These are phyloP conservation scores for Halichoerus grypus DNA, from an alignment of 2,113 vertebrate genomes.

Conservation along the genomic window DNA sequence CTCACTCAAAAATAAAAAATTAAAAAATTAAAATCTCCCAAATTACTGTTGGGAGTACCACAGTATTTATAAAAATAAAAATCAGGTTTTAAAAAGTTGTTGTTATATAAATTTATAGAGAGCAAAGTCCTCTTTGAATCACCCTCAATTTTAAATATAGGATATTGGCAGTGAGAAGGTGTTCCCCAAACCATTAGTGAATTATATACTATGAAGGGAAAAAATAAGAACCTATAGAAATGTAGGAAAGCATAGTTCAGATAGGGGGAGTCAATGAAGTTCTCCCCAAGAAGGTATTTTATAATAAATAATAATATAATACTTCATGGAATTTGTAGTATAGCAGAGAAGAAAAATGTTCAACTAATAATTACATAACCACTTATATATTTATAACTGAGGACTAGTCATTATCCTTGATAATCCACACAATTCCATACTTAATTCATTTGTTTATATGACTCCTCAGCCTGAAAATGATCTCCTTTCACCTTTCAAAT, in stretches of 20 bases:
- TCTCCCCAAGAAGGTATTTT: not conserved
- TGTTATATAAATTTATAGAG: not conserved
- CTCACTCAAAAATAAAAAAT: not conserved
- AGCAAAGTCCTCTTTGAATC: not conserved
- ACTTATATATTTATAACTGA: not conserved
- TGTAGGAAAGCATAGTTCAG: not conserved
- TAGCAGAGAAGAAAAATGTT: constrained; percentile 2
- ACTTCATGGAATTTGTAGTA: not conserved
- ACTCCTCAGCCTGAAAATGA: not conserved
- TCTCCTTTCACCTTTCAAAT: not conserved
- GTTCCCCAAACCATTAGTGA: not conserved
- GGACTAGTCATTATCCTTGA: not conserved
- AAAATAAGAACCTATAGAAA: constrained; percentile 12
- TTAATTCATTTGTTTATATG: not conserved
- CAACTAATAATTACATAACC: constrained; percentile 20
- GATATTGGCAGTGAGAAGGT: not conserved
- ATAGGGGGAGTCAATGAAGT: not conserved
- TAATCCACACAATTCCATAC: not conserved
- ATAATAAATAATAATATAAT: not conserved
- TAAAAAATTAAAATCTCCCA: not conserved
- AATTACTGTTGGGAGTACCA: not conserved
- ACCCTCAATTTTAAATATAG: not conserved
- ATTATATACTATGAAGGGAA: not conserved
- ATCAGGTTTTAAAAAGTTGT: not conserved
- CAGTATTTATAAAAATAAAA: not conserved